Base-by-base conservation (phyloP, 2,888 invertebrate species). In the Cantharis flavilabris region DNA sequence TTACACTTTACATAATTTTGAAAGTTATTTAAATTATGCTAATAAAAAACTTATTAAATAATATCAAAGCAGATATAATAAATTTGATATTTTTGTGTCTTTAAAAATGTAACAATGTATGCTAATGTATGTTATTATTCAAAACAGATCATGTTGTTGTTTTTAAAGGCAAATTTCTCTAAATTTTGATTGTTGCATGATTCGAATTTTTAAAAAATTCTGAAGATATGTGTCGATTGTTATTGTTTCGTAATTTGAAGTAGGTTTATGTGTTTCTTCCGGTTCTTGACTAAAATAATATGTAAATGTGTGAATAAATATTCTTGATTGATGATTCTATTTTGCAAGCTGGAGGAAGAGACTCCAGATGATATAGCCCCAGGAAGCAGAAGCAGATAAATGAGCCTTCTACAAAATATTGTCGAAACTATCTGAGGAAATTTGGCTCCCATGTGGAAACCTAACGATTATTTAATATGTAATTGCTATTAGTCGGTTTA, bases 381-480 rank as follows among this genome's bases (percentile, higher is more conserved):
- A 9, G 49, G 49, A 49, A 49, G n/a, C 7, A 2, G 49, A 33
- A 33, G 13, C 33, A n/a, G 3, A 33, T 33, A 3, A 11, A 30
- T 30, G 30, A 30, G 30, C 16, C 16, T 16, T 16, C 16, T 16
- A 1, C 1, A 16, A 20, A 20, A 20, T 20, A 2, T 4, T 33
- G 11, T 33, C 5, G 33, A 13, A 13, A 33, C 33, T 33, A 3
- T 33, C 49, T 49, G 49, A n/a, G 49, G 49, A 49, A 49, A 49
- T 49, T 49, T 7, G 65, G 13, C 65, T 71, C 20, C 28, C 69
- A 62, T 72, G 28, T 70, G 70, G 64, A 70, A 75, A 74, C 62
- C 11, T 64, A 64, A 67, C 65, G 23, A 65, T 75, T 65, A 71
- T 67, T 71, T 13, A 75, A 62, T 73, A 28, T 73, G 13, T 33